A percentile compares a stretch with the other conserved stretches of the same genome.
Evolutionary conservation across 30 jellyfish, hydroid and myxozoan species (phyloP).

Genomic region (Calvadosia cruxmelitensis): DNA sequence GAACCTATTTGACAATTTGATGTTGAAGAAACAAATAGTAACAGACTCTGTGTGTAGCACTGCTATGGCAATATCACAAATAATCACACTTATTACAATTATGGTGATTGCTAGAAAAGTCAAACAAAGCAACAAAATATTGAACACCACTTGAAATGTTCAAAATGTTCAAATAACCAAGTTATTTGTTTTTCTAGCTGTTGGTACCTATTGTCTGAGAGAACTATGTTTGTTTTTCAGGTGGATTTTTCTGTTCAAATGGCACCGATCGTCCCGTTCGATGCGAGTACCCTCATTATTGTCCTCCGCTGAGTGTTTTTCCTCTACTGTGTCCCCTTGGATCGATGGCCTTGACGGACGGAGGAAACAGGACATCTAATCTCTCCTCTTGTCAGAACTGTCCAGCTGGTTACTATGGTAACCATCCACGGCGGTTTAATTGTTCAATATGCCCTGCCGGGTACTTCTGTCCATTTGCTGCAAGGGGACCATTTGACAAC

Average conservation of each 20-base stretch:
- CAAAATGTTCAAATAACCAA: too few relatives aligned
- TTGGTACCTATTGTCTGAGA: too few relatives aligned
- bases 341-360: conserved; percentile 39
- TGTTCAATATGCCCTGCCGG: conserved; percentile 90
- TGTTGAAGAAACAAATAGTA: too few relatives aligned
- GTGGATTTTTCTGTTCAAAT: conserved; percentile 86
- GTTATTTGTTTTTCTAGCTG: too few relatives aligned
- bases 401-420: conserved; percentile 84
- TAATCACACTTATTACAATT: too few relatives aligned
- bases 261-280: conserved; percentile 67
- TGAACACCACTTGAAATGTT: too few relatives aligned
- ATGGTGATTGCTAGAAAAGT: too few relatives aligned
- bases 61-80: too few relatives aligned
- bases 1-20: too few relatives aligned
- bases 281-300: conserved; percentile 77
- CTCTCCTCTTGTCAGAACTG: conserved; percentile 62
- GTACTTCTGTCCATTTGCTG: conserved; percentile 80
- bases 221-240: conserved; percentile 20
- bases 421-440: conserved; percentile 51
- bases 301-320: conserved; percentile 74
- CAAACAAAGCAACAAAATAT: too few relatives aligned
- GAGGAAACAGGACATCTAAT: conserved; percentile 76
- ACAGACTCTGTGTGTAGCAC: too few relatives aligned
- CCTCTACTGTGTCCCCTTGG: conserved; percentile 79
- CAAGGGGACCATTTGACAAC: conserved; percentile 60